phyloP scores from a whole-genome alignment of 92 coral and sea anemone genomes.

The Nematostella vectensis region DNA sequence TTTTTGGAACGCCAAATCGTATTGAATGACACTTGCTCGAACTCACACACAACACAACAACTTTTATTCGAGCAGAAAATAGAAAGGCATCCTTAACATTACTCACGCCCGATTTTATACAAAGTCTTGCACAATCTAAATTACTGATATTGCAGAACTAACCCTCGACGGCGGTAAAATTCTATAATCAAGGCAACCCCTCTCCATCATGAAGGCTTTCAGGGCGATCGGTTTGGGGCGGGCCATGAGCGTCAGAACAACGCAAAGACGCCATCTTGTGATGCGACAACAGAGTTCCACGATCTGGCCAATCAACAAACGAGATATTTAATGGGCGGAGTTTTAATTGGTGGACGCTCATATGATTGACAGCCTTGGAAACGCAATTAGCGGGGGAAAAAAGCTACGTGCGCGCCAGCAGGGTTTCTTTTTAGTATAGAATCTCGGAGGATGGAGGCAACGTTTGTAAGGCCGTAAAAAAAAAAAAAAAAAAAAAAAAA shows the following conservation, averaged over 20 bases:
- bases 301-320: slow-evolving; percentile 51
- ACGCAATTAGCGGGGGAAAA: slow-evolving; percentile 1
- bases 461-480: no score
- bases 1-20: slow-evolving; percentile 97
- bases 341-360: slow-evolving; percentile 21
- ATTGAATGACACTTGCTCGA: slow-evolving; percentile 99
- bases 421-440: no score
- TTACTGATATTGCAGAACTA: slow-evolving; percentile 15
- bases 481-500: no score
- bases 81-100: slow-evolving; percentile 7
- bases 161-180: slow-evolving; percentile 39
- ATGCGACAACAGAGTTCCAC: slow-evolving; percentile 73
- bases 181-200: slow-evolving; percentile 61
- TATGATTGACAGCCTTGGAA: slow-evolving; percentile 22
- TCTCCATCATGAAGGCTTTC: slow-evolving; percentile 88
- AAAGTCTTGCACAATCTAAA: slow-evolving; percentile 15
- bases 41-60: slow-evolving; percentile 55
- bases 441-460: no score
- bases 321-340: slow-evolving; percentile 34
- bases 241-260: slow-evolving; percentile 84
- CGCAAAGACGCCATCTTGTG: slow-evolving; percentile 96
- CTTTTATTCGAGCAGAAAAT: slow-evolving; percentile 67
- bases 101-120: slow-evolving; percentile 13
- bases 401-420: no score
- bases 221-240: slow-evolving; percentile 99